phyloP scores from a whole-genome alignment of 2,113 vertebrate genomes.

The Anoplopoma fimbria region DNA sequence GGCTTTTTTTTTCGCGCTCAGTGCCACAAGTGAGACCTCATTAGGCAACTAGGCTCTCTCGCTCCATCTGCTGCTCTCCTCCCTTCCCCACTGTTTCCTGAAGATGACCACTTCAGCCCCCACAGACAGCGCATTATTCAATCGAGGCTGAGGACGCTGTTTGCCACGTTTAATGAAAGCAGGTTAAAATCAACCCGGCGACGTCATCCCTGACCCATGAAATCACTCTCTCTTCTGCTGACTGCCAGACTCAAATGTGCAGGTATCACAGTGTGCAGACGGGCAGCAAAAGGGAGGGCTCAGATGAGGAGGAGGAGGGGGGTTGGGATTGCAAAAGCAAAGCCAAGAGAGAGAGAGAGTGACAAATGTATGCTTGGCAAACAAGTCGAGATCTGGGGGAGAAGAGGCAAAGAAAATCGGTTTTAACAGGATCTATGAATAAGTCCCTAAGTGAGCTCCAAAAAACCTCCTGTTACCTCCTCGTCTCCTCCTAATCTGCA shows the following conservation, averaged over 20 bases:
- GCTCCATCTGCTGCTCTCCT: slow-evolving; percentile 74
- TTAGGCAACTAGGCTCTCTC: slow-evolving; percentile 73
- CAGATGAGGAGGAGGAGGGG: background rate
- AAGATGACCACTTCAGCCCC: slow-evolving; percentile 74
- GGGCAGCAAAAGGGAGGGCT: slow-evolving; percentile 37
- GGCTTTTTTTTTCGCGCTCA: slow-evolving; percentile 64
- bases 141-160: background rate
- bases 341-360: slow-evolving; percentile 60
- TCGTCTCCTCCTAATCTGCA: slow-evolving; percentile 35
- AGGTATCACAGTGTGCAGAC: slow-evolving; percentile 47
- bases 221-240: background rate
- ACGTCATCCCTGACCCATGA: background rate
- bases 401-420: background rate
- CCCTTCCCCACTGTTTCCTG: slow-evolving; percentile 46
- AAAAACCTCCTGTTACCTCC: slow-evolving; percentile 39
- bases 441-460: slow-evolving; percentile 51
- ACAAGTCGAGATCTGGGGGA: slow-evolving; percentile 58
- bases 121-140: slow-evolving; percentile 47
- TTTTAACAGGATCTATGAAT: slow-evolving; percentile 66
- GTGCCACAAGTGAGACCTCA: slow-evolving; percentile 78
- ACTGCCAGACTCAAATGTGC: slow-evolving; percentile 24
- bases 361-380: slow-evolving; percentile 69
- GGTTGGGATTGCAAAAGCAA: slow-evolving; percentile 32
- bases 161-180: background rate
- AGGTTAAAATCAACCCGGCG: slow-evolving; percentile 23